phyloP scores from a whole-genome alignment of 2,797 vertebrate genomes.

The Cyclura pinguis region DNA sequence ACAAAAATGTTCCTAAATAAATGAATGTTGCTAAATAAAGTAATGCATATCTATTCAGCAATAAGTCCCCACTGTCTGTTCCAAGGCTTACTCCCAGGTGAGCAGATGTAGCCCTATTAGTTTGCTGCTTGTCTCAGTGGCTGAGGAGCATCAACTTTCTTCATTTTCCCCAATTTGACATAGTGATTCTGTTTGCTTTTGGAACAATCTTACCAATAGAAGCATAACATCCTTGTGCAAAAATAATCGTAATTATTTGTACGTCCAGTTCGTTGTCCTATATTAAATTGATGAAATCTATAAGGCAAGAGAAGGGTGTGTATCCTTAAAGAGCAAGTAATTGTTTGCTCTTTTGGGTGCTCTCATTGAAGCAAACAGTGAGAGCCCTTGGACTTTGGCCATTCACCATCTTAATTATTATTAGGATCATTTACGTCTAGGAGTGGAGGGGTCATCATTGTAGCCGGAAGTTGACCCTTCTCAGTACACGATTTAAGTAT shows the following conservation, averaged over 20 bases:
- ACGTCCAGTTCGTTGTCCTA: neutral
- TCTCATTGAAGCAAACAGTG: slow-evolving; percentile 49
- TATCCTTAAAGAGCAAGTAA: fast-evolving
- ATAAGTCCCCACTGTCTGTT: too few species aligned
- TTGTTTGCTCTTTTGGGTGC: slow-evolving; percentile 49
- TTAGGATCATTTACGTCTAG: slow-evolving; percentile 33
- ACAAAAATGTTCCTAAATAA: too few species aligned
- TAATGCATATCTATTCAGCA: too few species aligned
- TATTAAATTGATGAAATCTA: slow-evolving; percentile 42
- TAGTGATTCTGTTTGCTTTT: neutral
- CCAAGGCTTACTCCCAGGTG: too few species aligned
- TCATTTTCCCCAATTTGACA: too few species aligned
- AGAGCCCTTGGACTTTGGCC: slow-evolving; percentile 58
- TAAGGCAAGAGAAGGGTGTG: slow-evolving; percentile 15
- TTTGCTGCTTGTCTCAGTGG: neutral
- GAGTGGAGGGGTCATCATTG: slow-evolving; percentile 23
- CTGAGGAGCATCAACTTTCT: too few species aligned
- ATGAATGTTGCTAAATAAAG: too few species aligned
- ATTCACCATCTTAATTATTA: slow-evolving; percentile 35
- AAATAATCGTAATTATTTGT: slow-evolving; percentile 47
- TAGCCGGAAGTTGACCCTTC: slow-evolving; percentile 21
- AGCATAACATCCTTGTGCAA: slow-evolving; percentile 14
- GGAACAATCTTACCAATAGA: neutral
- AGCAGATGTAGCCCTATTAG: neutral
- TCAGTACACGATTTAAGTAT: neutral